Evolutionary conservation across 2,888 invertebrate genomes (phyloP).

Genomic region (Callyntrura sp.): DNA sequence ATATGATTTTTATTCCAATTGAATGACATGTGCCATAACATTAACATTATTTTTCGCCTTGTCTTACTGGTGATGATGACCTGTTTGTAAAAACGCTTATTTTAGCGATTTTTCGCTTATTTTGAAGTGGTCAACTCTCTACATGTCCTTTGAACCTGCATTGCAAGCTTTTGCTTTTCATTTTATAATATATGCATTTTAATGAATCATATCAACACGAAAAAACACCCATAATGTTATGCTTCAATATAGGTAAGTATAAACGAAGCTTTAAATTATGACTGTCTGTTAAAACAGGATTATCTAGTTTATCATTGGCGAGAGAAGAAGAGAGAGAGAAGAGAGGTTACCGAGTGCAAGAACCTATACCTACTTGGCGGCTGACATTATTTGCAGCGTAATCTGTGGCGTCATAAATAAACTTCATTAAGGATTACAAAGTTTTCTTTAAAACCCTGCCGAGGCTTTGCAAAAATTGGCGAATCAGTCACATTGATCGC

Average conservation of each 20-base stretch:
- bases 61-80: too few relatives aligned
- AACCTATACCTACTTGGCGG: constrained; percentile 59
- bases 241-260: not conserved
- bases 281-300: constrained; percentile 65
- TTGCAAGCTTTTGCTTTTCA: constrained; percentile 2
- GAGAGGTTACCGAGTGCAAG: constrained; percentile 40
- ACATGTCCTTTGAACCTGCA: not conserved
- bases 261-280: not conserved
- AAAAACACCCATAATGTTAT: not conserved
- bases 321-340: not conserved
- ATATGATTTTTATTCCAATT: too few relatives aligned
- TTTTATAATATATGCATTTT: not conserved
- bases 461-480: too few relatives aligned
- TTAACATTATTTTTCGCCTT: too few relatives aligned
- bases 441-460: too few relatives aligned
- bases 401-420: not conserved
- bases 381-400: not conserved
- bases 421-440: not conserved
- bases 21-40: too few relatives aligned
- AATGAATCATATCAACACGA: not conserved
- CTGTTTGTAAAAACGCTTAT: too few relatives aligned
- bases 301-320: constrained; percentile 61
- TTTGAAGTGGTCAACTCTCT: too few relatives aligned
- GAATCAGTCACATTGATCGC: not conserved
- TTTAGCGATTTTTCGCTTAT: too few relatives aligned